Evolutionary conservation across 1,140 invertebrate genomes (phyloP), one percentile per base, ranked within the genome.

Genomic region (Halotydeus destructor): DNA sequence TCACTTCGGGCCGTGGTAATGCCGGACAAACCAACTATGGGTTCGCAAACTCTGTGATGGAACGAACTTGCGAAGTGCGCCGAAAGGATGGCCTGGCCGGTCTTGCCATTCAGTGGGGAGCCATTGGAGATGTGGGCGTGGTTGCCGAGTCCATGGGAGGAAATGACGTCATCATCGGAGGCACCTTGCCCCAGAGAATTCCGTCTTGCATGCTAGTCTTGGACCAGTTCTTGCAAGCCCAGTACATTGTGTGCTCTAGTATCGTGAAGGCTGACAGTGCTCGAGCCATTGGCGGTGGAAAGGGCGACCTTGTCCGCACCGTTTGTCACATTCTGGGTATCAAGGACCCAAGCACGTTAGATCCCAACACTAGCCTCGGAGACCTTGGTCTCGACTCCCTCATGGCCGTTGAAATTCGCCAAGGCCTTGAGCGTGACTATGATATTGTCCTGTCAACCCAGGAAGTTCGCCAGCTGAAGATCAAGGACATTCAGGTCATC

Each of bases 371-470:
- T 1, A 78, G 71, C 19, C 61, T 97, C 8, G 79, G 78, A 12
- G 88, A 96, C 56, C 67, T 96, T 11, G 89, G 89, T 36, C 82
- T 96, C 71, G 91, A 96, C 55, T 93, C 85, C 0, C 62, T 97
- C 26, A 94, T 96, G 86, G 84, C 82, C 39, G 83, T 89, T 0
- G 89, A 97, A 66, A 84, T 97, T 47, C 93, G 91, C 21, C 48
- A 49, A 37, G 41, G 16, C 3, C 25, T 49, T 25, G 48, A 49
- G 32, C 33, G 48, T 21, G 48, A 49, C 21, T 49, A 49, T 19
- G 48, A 49, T 30, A 11, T 43, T 3, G 34, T 48, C 19, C 28
- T 49, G 3, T 16, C 45, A 0, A 28, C 48, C 1, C 44, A 48
- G 40, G 48, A 48, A 19, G 36, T 49, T 24, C 48, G 48, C 30